A percentile compares a stretch with the other conserved stretches of the same genome.
These are phyloP conservation scores for Mixornis gularis DNA, from an alignment of 2,113 vertebrate species.

Conservation along the genomic window DNA sequence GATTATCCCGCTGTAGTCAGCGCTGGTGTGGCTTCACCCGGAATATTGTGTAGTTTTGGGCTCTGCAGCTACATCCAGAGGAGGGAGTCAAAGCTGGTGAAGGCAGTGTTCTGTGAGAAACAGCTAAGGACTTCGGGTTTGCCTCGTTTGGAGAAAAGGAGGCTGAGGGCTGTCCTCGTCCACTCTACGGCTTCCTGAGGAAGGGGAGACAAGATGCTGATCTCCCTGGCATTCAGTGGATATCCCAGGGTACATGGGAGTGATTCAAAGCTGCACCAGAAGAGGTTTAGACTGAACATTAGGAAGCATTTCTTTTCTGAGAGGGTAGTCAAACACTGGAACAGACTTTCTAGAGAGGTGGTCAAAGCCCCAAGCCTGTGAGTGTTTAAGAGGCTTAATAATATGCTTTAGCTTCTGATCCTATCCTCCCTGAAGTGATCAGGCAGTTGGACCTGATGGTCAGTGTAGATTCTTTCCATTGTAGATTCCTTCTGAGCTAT, in stretches of 20 bases:
- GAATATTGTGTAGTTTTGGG: background rate
- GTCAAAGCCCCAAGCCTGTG: fast-evolving
- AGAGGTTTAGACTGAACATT: background rate
- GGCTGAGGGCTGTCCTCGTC: background rate
- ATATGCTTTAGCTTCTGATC: background rate
- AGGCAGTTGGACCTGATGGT: background rate
- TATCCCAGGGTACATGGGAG: background rate
- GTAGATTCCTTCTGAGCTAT: background rate
- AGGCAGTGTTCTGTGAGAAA: background rate
- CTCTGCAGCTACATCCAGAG: background rate
- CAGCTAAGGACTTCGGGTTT: background rate
- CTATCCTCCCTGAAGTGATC: background rate
- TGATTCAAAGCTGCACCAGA: background rate
- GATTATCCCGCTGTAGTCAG: fast-evolving
- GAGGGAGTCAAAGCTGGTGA: background rate
- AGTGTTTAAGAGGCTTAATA: background rate
- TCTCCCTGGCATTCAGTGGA: background rate
- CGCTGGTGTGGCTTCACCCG: background rate
- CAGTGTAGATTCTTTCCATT: background rate
- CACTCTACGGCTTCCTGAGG: background rate
- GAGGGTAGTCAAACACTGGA: background rate
- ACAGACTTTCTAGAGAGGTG: background rate
- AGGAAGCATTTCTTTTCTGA: background rate
- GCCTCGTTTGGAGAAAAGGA: background rate
- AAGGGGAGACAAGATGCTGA: background rate